Base-by-base conservation (phyloP, 2,888 invertebrate species). In the Melanophora roralis region DNA sequence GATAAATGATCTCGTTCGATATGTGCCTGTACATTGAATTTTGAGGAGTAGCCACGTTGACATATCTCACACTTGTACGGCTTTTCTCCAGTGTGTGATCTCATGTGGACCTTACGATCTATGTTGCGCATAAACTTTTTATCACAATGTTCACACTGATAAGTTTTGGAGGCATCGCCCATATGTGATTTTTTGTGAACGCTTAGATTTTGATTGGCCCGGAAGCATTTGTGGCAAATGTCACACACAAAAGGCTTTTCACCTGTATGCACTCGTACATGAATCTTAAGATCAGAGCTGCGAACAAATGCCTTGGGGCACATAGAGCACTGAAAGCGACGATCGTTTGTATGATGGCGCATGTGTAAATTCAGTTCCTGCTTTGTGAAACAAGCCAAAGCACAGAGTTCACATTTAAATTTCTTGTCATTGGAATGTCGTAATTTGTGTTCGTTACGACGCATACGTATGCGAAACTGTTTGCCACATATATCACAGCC, bases 271-370 rank as follows among this genome's bases (percentile, higher is more conserved):
- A 89, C 84, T 12, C 89, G 87, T 23, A 85, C 80, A 47, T 89
- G 89, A 1, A 88, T 89, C 64, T 88, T 85, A 64, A 89, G 78
- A 80, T 89, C 89, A 3, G 88, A 85, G 79, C 86, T 86, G 21
- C 89, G 88, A 12, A 89, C 89, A 67, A 89, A 89, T 2, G 86
- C 88, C 23, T 89, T 89, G 23, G 85, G 84, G 40, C 89, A 89
- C 32, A 85, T 83, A 2, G 82, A 75, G 60, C 89, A 89, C 34
- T 84, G 83, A 78, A 87, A 86, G n/a, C 89, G 88, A 0, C 87
- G 84, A 76, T 89, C 89, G 55, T 86, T 86, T 23, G 84, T 85
- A 72, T 89, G 89, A 67, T 89, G 89, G 4, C 89, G 87, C 84
- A 87, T 85, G 65, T 89, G 89, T 45, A 87, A 78, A 2, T 84